These are phyloP conservation scores for Melanerpes formicivorus DNA, from an alignment of 2,113 vertebrate genomes.

Conservation along the genomic window DNA sequence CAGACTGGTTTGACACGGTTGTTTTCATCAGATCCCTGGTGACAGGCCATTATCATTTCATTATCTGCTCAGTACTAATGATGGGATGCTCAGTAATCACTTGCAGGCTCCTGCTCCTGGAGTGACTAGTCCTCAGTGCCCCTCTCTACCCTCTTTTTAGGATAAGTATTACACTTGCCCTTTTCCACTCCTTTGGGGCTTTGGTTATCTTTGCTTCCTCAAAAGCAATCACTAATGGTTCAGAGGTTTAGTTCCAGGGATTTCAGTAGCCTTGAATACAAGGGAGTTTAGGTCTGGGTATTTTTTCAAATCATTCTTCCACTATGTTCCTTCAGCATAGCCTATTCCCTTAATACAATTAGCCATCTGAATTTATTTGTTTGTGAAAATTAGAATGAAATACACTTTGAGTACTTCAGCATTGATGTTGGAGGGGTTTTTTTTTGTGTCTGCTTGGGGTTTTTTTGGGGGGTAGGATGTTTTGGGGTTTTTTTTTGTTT, in stretches of 20 bases:
- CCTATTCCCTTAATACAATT: neutral
- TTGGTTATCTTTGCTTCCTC: neutral
- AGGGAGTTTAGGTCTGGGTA: neutral
- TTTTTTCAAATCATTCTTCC: neutral
- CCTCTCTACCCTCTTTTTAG: neutral
- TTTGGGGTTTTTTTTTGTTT: neutral
- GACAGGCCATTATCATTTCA: neutral
- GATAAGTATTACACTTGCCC: neutral
- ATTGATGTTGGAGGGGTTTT: neutral
- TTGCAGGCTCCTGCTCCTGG: neutral
- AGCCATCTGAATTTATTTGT: neutral
- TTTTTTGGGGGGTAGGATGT: too few relatives aligned
- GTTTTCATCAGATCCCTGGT: neutral
- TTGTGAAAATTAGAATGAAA: neutral
- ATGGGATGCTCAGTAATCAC: neutral
- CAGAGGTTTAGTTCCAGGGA: constrained; percentile 27
- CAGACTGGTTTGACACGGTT: neutral
- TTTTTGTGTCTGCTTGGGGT: too few relatives aligned
- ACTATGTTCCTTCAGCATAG: neutral
- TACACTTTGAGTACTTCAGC: neutral
- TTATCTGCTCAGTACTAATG: neutral
- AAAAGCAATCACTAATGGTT: neutral
- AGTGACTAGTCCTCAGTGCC: neutral
- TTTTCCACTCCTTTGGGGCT: neutral
- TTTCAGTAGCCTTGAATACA: neutral